Evolutionary conservation across 2,113 vertebrate species (phyloP).

Genomic region (Brachionichthys hirsutus): DNA sequence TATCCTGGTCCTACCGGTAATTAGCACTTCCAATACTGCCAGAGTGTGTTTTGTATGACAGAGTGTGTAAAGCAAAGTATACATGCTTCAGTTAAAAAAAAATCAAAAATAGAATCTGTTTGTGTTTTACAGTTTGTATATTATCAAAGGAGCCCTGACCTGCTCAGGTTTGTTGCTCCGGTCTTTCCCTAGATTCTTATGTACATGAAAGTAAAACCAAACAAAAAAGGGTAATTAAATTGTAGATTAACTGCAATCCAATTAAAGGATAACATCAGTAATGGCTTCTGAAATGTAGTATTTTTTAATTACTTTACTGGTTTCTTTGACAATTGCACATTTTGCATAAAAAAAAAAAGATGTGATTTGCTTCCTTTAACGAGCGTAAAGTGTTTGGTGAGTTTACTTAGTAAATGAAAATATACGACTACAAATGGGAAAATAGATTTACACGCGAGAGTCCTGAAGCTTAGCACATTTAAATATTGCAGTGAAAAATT

Average conservation of each 20-base stretch:
- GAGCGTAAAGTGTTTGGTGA: conserved; percentile 77
- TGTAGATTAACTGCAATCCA: conserved; percentile 76
- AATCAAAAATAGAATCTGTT: too few relatives aligned
- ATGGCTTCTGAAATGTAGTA: conserved; percentile 75
- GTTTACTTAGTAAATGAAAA: conserved; percentile 73
- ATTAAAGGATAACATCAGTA: conserved; percentile 68
- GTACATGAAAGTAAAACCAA: conserved; percentile 71
- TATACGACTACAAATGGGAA: conserved; percentile 58
- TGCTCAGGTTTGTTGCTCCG: conserved; percentile 18
- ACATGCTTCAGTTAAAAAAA: conserved; percentile 28
- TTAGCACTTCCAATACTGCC: conserved; percentile 77
- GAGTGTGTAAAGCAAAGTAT: conserved; percentile 46
- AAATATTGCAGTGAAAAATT: conserved; percentile 77
- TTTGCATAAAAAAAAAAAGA: conserved; percentile 64
- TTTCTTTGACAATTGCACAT: conserved; percentile 72
- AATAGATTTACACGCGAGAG: conserved; percentile 73
- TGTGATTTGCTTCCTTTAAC: conserved; percentile 70
- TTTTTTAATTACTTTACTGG: conserved; percentile 68
- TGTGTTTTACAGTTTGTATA: conserved; percentile 66
- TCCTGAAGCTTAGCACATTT: conserved; percentile 79
- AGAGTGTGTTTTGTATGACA: conserved; percentile 67
- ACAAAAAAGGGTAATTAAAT: conserved; percentile 65
- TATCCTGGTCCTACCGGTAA: conserved; percentile 60
- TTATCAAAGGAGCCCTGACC: conserved; percentile 49
- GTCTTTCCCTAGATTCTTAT: conserved; percentile 59